Conservation (phyloP, 2,888 invertebrate genomes). For the Ormyrus pomaceus region DNA sequence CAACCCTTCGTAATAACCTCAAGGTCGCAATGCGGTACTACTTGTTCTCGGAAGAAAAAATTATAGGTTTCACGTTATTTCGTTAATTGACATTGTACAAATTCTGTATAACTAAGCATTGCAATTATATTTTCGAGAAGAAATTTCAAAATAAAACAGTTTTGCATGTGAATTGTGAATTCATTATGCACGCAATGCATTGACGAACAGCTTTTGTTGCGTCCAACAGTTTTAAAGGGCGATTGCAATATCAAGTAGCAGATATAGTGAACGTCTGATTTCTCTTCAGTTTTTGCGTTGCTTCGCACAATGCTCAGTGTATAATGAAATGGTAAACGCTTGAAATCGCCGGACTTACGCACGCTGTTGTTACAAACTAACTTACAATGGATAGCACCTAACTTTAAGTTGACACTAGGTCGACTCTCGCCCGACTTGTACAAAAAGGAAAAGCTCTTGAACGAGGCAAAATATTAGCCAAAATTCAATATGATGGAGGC, state of each 20-base stretch:
- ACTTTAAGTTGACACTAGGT: constrained; percentile 66
- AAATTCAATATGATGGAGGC: constrained; percentile 64
- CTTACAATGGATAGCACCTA: constrained; percentile 56
- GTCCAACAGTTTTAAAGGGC: background rate
- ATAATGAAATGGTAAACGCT: background rate
- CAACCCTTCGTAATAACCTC: too few species aligned
- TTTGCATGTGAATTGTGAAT: too few species aligned
- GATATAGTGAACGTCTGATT: background rate
- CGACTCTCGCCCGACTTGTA: background rate
- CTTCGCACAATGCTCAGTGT: background rate
- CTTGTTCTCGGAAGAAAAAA: too few species aligned
- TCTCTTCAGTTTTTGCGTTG: background rate
- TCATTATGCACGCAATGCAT: too few species aligned
- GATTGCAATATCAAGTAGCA: constrained; percentile 3
- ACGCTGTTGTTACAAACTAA: background rate
- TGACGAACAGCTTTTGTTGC: too few species aligned
- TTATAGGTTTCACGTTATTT: too few species aligned
- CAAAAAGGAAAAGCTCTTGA: constrained; percentile 2
- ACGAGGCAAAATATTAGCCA: background rate
- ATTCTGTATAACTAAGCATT: too few species aligned
- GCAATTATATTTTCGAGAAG: too few species aligned
- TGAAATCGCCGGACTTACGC: background rate
- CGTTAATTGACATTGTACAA: too few species aligned
- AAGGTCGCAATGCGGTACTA: too few species aligned
- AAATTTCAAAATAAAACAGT: too few species aligned